Evolutionary conservation across 2,797 vertebrate genomes (phyloP).

Genomic region (Dendrocincla tyrannina): DNA sequence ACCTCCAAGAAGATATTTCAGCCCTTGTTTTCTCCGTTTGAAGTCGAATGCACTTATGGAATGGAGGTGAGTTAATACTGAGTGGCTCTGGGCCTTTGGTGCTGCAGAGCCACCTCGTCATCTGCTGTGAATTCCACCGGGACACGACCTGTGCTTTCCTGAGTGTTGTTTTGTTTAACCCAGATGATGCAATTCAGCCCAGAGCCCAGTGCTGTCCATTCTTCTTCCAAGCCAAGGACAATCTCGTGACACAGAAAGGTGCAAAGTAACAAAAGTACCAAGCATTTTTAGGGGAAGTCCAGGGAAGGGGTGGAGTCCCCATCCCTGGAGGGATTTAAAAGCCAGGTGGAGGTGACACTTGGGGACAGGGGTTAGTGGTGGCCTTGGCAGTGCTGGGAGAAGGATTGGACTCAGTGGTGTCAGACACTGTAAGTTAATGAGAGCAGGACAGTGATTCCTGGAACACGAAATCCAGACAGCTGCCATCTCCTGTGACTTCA

Average conservation of each 20-base stretch:
- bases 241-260: neutral
- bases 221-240: neutral
- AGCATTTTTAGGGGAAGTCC: neutral
- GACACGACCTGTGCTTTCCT: neutral
- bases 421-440: neutral
- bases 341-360: neutral
- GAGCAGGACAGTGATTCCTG: neutral
- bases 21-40: neutral
- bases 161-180: neutral
- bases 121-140: neutral
- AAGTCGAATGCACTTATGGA: neutral
- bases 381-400: neutral
- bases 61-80: neutral
- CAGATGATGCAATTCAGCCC: neutral
- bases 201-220: neutral
- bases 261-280: neutral
- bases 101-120: neutral
- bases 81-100: neutral
- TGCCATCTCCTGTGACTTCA: neutral
- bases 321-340: neutral
- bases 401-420: neutral
- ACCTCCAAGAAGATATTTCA: constrained; percentile 7
- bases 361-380: neutral
- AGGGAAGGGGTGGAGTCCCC: neutral
- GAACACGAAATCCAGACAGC: neutral